A percentile compares a stretch with the other conserved stretches of the same genome.
Evolutionary conservation across 1,140 invertebrate genomes (phyloP).

Genomic region (Panagrolaimus sp.): DNA sequence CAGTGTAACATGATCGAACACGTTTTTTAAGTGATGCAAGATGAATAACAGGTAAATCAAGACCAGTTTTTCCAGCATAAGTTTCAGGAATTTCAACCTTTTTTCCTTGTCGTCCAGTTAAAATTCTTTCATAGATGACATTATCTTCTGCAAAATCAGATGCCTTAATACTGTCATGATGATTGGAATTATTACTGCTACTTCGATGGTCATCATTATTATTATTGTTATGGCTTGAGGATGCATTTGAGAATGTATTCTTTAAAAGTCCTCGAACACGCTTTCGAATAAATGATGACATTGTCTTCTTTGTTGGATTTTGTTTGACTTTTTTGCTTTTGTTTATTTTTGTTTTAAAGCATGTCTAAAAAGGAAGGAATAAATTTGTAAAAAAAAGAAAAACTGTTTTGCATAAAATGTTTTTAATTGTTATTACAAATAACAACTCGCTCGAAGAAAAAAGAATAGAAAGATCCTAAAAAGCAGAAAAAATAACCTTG

Average conservation of each 20-base stretch:
- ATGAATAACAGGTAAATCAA: conserved; percentile 57
- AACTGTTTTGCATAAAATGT: no score
- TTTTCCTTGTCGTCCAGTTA: conserved; percentile 44
- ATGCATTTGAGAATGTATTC: conserved; percentile 41
- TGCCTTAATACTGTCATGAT: neutral
- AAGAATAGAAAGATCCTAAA: no score
- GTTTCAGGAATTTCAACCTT: conserved; percentile 46
- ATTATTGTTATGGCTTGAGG: neutral
- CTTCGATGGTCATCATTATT: conserved; percentile 13
- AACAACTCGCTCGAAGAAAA: no score
- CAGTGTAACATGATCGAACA: conserved; percentile 70
- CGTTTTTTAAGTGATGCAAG: conserved; percentile 51
- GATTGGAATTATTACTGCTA: no score
- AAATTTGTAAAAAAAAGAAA: no score
- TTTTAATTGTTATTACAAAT: no score
- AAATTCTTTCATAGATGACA: conserved; percentile 42
- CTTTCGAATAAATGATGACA: conserved; percentile 50
- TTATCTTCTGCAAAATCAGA: conserved; percentile 17
- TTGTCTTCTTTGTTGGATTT: neutral
- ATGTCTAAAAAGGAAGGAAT: no score
- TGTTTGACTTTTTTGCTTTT: no score
- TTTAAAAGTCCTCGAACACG: conserved; percentile 47
- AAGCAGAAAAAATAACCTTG: no score
- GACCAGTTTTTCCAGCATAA: conserved; percentile 50
- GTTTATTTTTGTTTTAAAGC: no score